Evolutionary conservation across 2,797 vertebrate species (phyloP), one percentile per base, ranked within the genome.

Genomic region (Enteromius mattozi): DNA sequence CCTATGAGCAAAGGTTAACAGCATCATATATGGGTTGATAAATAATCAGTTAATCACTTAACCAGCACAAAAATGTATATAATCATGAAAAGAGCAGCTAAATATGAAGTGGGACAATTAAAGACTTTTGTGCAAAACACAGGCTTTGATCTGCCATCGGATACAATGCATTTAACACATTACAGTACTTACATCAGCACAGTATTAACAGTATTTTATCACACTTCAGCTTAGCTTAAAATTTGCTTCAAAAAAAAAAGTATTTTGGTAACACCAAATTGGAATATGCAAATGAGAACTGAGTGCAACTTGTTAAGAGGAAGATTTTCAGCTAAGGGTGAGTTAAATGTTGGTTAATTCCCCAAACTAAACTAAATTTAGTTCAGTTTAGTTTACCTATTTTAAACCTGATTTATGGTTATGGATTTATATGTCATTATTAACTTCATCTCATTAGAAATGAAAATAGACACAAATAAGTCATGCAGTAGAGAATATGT

Each of bases 31-130:
- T 70, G 77, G 54, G 74, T 56, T 80, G 47, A 84, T 82, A 85
- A 81, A 85, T 82, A 85, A 85, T 87, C 82, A 77, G 76, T 24
- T 14, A 30, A 69, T 45, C 40, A 68, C 70, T 85, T 59, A 69
- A 47, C 21, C 56, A 27, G 17, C 19, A 42, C 10, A 77, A 30
- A 3, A 47, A 70, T 61, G 40, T 61, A 69, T 75, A 33, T 12
- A 81, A 82, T 76, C 70, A 76, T n/a, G 81, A 51, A 78, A 51
- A 21, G 42, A 78, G 37, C 16, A 21, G 37, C 27, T 65, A 40
- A 24, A 82, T 35, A 24, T 74, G 65, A 45, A 61, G 65, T 27
- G 10, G 1, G 24, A 27, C 59, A 77, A 84, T 76, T 63, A 51
- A 81, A 68, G 7, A 4, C 59, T 54, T 49, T 65, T 13, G 27